A percentile compares a stretch with the other conserved stretches of the same genome.
Evolutionary conservation across 2,797 vertebrate species (phyloP).

Genomic region (Garrulus glandarius): DNA sequence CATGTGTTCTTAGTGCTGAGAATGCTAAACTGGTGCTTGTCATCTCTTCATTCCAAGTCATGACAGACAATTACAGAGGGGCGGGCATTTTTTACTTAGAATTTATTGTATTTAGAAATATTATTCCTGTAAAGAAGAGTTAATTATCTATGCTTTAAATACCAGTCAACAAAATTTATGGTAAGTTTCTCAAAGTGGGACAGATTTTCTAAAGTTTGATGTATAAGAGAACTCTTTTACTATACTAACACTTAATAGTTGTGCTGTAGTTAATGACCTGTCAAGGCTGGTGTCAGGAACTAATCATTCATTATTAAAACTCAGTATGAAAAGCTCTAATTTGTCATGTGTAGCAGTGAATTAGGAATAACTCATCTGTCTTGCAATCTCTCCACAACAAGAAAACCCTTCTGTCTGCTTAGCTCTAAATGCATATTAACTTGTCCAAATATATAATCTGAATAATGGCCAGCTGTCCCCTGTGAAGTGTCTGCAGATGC

Average conservation of each 20-base stretch:
- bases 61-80: constrained; percentile 40
- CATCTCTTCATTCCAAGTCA: constrained; percentile 64
- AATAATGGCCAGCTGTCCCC: not conserved
- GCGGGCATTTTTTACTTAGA: constrained; percentile 39
- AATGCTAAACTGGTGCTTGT: constrained; percentile 51
- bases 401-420: not conserved
- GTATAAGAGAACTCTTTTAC: not conserved
- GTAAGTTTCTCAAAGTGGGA: constrained; percentile 12
- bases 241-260: not conserved
- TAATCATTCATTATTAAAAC: constrained; percentile 4
- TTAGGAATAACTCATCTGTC: constrained; percentile 11
- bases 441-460: not conserved
- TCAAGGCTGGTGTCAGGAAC: not conserved
- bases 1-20: constrained; percentile 35
- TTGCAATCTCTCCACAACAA: not conserved
- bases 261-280: not conserved
- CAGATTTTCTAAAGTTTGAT: constrained; percentile 15
- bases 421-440: constrained; percentile 14
- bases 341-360: not conserved
- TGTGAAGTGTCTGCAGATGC: not conserved
- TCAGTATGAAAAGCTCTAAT: not conserved
- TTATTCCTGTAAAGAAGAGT: constrained; percentile 52
- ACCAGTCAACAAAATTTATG: constrained; percentile 47
- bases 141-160: constrained; percentile 64
- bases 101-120: constrained; percentile 56